Conservation (phyloP, 2,113 vertebrate genomes). For the Nerophis ophidion region DNA sequence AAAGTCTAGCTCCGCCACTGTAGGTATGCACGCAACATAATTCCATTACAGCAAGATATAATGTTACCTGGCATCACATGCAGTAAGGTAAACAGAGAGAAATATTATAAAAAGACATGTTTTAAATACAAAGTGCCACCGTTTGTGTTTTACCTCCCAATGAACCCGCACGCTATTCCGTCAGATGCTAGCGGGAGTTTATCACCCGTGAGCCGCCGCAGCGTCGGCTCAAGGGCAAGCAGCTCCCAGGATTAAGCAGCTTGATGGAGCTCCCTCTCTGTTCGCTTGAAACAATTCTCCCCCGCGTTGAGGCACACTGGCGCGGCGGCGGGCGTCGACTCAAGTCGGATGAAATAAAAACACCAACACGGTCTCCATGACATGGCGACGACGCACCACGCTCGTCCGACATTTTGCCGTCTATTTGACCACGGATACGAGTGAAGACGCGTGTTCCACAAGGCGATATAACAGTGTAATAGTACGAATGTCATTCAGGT, state of each 20-base stretch:
- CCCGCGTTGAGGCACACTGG: background rate
- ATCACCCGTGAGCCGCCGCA: background rate
- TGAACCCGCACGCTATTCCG: background rate
- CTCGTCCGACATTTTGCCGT: slow-evolving; percentile 32
- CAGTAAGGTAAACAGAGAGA: background rate
- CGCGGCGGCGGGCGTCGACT: background rate
- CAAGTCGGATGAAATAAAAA: background rate
- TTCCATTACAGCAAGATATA: background rate
- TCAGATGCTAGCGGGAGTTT: background rate
- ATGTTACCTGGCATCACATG: slow-evolving; percentile 5
- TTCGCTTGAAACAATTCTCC: background rate
- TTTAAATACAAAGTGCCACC: too few species aligned
- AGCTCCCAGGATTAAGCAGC: slow-evolving; percentile 28
- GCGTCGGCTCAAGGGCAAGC: slow-evolving; percentile 53
- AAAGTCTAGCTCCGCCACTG: too few species aligned
- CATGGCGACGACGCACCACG: slow-evolving; percentile 20
- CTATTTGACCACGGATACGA: background rate
- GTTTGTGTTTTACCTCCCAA: too few species aligned
- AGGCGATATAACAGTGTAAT: background rate
- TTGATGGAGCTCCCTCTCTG: background rate
- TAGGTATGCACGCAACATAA: too few species aligned
- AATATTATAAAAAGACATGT: background rate
- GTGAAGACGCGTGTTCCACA: background rate
- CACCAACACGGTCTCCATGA: slow-evolving; percentile 9
- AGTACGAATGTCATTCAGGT: too few species aligned